Percentiles rank a stretch among this genome's conserved stretches.
phyloP scores from a whole-genome alignment of 35 echinoderm and acorn worm genomes.

The Strongylocentrotus purpuratus region DNA sequence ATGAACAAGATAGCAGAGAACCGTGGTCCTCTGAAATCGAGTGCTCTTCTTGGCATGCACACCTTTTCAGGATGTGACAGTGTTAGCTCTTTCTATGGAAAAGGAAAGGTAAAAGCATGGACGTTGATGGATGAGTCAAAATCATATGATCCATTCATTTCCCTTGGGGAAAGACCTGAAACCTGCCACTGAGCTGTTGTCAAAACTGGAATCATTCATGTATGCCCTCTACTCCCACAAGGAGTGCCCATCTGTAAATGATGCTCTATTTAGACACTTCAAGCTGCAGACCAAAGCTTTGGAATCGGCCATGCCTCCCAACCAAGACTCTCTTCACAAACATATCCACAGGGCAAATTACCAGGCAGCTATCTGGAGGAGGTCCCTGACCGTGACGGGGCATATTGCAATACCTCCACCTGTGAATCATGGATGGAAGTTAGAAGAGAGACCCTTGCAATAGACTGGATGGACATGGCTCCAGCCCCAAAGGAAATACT shows the following conservation, averaged over 20 bases:
- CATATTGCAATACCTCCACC: not conserved
- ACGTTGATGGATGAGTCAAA: not conserved
- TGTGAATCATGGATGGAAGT: constrained; percentile 10
- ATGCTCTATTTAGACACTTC: constrained; percentile 16
- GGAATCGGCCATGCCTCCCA: constrained; percentile 51
- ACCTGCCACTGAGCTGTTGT: not conserved
- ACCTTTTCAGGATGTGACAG: constrained; percentile 52
- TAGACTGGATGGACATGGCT: constrained; percentile 72
- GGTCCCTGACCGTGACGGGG: not conserved
- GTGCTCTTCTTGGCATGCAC: constrained; percentile 51
- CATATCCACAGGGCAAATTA: constrained; percentile 49
- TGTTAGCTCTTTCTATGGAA: constrained; percentile 58
- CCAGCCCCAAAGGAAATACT: constrained; percentile 58
- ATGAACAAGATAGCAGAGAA: not conserved
- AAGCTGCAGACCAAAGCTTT: constrained; percentile 26
- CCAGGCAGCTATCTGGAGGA: constrained; percentile 17
- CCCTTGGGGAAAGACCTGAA: constrained; percentile 29
- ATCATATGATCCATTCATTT: constrained; percentile 40
- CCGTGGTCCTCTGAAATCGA: not conserved
- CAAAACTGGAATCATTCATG: constrained; percentile 41
- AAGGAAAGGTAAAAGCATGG: constrained; percentile 36
- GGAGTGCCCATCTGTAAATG: not conserved
- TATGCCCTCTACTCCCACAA: constrained; percentile 47
- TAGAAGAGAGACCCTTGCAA: constrained; percentile 45
- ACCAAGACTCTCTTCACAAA: constrained; percentile 19